A percentile compares a stretch with the other conserved stretches of the same genome.
Conservation (phyloP, 2,797 vertebrate genomes). For the Leontocebus nigricollis region DNA sequence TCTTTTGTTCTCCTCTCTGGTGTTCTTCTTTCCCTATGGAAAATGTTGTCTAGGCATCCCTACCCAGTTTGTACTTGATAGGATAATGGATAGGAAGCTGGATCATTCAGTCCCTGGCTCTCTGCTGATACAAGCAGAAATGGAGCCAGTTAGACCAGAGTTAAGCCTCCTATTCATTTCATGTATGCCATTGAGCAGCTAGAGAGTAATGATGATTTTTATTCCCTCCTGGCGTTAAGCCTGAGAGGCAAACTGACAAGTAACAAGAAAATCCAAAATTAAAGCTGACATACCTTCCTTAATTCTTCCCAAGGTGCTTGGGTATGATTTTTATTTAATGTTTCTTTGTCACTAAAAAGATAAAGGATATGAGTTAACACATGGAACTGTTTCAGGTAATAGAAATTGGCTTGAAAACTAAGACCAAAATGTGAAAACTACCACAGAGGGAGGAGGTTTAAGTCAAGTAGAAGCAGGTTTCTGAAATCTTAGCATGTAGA, state of each 20-base stretch:
- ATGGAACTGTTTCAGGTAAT: conserved; percentile 11
- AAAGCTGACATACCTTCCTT: conserved; percentile 30
- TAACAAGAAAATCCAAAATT: conserved; percentile 59
- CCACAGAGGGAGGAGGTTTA: background rate
- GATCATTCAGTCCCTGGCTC: background rate
- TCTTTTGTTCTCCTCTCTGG: background rate
- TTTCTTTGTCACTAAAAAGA: conserved; percentile 43
- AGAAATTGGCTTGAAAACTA: conserved; percentile 15
- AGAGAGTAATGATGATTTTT: conserved; percentile 2
- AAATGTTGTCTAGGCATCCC: background rate
- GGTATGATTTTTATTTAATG: conserved; percentile 49
- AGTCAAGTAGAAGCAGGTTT: background rate
- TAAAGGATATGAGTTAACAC: background rate
- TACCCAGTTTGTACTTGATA: background rate
- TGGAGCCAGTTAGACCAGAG: background rate
- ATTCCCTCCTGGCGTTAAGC: conserved; percentile 27
- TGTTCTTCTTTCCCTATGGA: background rate
- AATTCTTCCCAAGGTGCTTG: conserved; percentile 14
- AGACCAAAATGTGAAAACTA: background rate
- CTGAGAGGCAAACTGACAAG: conserved; percentile 57
- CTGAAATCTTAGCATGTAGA: background rate
- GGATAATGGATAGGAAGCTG: background rate
- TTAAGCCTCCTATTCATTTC: background rate
- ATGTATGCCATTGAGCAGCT: background rate
- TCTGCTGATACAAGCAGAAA: conserved; percentile 40